phyloP scores from a whole-genome alignment of 2,113 vertebrate species.

The Hiodon tergisus region DNA sequence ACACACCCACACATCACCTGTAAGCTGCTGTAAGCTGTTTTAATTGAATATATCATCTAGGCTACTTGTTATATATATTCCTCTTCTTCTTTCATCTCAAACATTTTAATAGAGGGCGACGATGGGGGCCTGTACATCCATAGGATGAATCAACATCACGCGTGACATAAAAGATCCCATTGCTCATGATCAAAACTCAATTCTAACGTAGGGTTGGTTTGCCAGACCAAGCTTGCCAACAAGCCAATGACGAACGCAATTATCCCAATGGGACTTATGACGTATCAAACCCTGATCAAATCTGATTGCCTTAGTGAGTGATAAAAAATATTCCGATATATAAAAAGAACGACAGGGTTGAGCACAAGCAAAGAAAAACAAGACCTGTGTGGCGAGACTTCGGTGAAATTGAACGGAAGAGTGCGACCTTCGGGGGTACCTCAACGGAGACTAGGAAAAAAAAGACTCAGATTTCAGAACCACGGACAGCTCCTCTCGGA shows the following conservation, averaged over 20 bases:
- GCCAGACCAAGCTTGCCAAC: slow-evolving; percentile 33
- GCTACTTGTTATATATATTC: too few species aligned
- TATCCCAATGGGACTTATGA: slow-evolving; percentile 71
- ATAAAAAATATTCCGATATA: slow-evolving; percentile 62
- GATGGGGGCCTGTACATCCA: not conserved
- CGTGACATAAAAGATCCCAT: slow-evolving; percentile 37
- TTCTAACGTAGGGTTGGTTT: slow-evolving; percentile 20
- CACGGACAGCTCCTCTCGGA: slow-evolving; percentile 52
- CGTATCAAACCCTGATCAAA: slow-evolving; percentile 69
- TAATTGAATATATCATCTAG: too few species aligned
- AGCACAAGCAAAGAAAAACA: slow-evolving; percentile 34
- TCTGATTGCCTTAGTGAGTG: slow-evolving; percentile 61
- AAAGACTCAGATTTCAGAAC: slow-evolving; percentile 54
- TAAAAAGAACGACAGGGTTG: slow-evolving; percentile 65
- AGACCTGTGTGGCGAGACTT: slow-evolving; percentile 48
- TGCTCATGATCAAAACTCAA: slow-evolving; percentile 31
- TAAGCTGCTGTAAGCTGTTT: too few species aligned
- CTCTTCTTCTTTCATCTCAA: not conserved
- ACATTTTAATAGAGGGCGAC: not conserved
- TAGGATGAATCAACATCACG: slow-evolving; percentile 47
- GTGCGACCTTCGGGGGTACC: slow-evolving; percentile 45
- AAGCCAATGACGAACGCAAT: slow-evolving; percentile 65
- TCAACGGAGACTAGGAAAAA: slow-evolving; percentile 20
- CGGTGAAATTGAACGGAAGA: slow-evolving; percentile 36
- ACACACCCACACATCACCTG: too few species aligned